Base-by-base conservation (phyloP, 2,888 invertebrate species). In the Girardia tigrina region DNA sequence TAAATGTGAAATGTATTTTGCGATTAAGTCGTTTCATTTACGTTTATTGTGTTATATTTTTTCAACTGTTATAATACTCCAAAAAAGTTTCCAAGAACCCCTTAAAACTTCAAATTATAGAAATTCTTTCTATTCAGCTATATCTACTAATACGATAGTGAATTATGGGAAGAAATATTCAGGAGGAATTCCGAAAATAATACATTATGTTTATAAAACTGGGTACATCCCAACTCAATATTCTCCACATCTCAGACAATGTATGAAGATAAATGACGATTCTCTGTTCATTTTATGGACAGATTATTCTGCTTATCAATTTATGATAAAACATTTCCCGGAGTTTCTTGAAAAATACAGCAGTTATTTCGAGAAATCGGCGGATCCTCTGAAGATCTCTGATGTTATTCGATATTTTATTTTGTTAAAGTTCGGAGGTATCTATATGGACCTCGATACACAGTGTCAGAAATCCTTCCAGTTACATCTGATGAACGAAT, bases 161-260 rank as follows among this genome's bases (percentile, higher is more conserved):
- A n/a, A n/a, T n/a, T n/a, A n/a, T n/a, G n/a, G n/a, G n/a, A n/a
- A n/a, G n/a, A n/a, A n/a, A n/a, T n/a, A n/a, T n/a, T n/a, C n/a
- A n/a, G n/a, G n/a, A n/a, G n/a, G n/a, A 36, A 16, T 36, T 16
- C 36, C 36, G 12, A 36, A 36, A 70, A 23, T 23, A 14, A 26
- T 70, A 14, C 70, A 70, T n/a, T 70, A 70, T 70, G 20, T 70
- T 12, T 70, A 70, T n/a, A 6, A n/a, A 70, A 70, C 70, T 8
- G 26, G 23, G 6, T 20, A 70, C 8, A 70, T 70, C 6, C 70
- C 70, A n/a, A 26, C 20, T 26, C 70, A 70, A n/a, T 70, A 70
- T 70, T 26, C 26, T 14, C 12, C 20, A 6, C 70, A 23, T 70
- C 20, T 70, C 23, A 20, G n/a, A 26, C 20, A 70, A 8, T 70